Conservation (phyloP, 1,140 invertebrate genomes). For the Zaprionus tsacasi region DNA sequence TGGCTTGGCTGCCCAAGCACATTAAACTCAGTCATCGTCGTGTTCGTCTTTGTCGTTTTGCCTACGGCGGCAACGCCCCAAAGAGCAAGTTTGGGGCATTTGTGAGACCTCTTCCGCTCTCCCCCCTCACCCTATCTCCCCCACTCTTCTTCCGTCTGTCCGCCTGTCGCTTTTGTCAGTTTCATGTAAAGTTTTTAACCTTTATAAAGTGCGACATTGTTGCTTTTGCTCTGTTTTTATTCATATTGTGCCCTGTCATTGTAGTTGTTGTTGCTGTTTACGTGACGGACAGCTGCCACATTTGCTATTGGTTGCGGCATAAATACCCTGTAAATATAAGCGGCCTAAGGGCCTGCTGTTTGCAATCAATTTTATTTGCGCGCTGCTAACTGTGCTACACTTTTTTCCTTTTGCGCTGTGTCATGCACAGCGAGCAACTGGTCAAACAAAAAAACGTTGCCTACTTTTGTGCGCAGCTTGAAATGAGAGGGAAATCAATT, state of each 20-base stretch:
- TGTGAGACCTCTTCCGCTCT: constrained; percentile 24
- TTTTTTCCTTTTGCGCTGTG: background rate
- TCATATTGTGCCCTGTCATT: constrained; percentile 14
- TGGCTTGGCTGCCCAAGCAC: background rate
- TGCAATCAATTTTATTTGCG: background rate
- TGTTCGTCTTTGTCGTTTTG: background rate
- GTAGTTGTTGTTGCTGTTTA: constrained; percentile 1
- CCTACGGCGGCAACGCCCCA: background rate
- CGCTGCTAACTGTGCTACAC: background rate
- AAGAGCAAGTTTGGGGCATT: constrained; percentile 61
- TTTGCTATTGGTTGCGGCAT: background rate
- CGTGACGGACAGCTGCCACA: constrained; percentile 44
- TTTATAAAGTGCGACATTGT: constrained; percentile 58
- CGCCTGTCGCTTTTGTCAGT: constrained; percentile 59
- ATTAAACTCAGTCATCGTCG: constrained; percentile 6
- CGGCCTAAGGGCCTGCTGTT: background rate
- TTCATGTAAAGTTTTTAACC: constrained; percentile 66
- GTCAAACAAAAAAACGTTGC: background rate
- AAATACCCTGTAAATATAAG: background rate
- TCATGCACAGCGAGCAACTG: background rate
- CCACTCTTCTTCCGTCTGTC: background rate
- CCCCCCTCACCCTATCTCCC: too few relatives aligned
- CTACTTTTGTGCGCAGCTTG: background rate
- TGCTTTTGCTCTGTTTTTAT: constrained; percentile 7
- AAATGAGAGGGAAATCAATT: background rate